Evolutionary conservation across 2,113 vertebrate species (phyloP).

Genomic region (Oreochromis aureus): DNA sequence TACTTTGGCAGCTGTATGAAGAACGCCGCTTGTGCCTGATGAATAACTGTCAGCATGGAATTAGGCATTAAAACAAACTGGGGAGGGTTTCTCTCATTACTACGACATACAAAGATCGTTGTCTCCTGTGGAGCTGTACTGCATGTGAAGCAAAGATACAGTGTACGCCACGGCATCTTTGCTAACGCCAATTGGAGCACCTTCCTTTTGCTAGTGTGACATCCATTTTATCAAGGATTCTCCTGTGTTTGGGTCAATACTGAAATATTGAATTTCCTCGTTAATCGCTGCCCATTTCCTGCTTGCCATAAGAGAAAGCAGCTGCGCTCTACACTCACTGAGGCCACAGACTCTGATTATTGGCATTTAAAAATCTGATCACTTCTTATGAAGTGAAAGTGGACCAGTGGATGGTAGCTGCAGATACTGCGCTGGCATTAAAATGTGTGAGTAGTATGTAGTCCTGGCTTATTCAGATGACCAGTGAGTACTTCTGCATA

Average conservation of each 20-base stretch:
- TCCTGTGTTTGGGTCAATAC: slow-evolving; percentile 7
- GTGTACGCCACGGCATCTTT: not conserved
- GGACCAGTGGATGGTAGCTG: not conserved
- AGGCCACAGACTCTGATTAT: not conserved
- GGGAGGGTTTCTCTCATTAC: slow-evolving; percentile 19
- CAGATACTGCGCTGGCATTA: not conserved
- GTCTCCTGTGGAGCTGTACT: not conserved
- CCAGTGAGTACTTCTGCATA: not conserved
- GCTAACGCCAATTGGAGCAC: not conserved
- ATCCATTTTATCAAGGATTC: not conserved
- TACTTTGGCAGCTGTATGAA: slow-evolving; percentile 55
- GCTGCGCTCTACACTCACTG: slow-evolving; percentile 20
- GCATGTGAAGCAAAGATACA: not conserved
- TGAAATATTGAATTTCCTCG: slow-evolving; percentile 25
- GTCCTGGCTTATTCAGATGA: not conserved
- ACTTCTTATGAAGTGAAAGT: slow-evolving; percentile 8
- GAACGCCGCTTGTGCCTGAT: slow-evolving; percentile 25
- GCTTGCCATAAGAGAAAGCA: slow-evolving; percentile 14
- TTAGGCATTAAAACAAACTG: slow-evolving; percentile 37
- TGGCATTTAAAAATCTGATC: not conserved
- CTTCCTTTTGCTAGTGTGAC: not conserved
- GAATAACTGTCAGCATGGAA: slow-evolving; percentile 43
- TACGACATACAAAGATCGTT: not conserved
- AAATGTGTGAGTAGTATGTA: not conserved
- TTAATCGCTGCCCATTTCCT: slow-evolving; percentile 32